These are phyloP conservation scores for Ciconia boyciana DNA, from an alignment of 2,113 vertebrate species.

Conservation along the genomic window DNA sequence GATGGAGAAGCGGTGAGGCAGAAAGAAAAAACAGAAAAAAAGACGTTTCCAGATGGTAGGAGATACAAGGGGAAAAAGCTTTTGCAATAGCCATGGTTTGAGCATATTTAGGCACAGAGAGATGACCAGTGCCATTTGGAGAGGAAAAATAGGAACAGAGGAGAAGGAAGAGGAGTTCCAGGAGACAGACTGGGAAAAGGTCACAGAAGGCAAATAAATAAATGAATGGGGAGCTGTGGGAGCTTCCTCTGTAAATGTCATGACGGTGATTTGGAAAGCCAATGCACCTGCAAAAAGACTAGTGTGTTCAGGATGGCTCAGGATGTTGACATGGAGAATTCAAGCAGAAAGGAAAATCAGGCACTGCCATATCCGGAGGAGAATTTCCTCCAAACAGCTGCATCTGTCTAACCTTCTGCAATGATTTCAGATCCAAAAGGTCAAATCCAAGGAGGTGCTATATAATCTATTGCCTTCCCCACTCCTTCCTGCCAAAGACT, in stretches of 20 bases:
- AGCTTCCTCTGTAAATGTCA: background rate
- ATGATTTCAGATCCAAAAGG: background rate
- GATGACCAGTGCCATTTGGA: background rate
- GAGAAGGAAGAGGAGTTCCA: background rate
- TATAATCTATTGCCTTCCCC: background rate
- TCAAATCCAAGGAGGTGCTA: background rate
- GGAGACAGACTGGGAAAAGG: background rate
- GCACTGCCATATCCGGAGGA: background rate
- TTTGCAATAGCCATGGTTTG: background rate
- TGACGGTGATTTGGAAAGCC: background rate
- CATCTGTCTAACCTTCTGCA: background rate
- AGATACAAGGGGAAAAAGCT: background rate
- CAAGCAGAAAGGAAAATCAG: background rate
- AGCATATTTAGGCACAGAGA: slow-evolving; percentile 7
- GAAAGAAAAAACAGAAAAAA: slow-evolving; percentile 21
- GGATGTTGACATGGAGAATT: background rate
- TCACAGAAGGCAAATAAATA: background rate
- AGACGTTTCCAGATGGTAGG: background rate
- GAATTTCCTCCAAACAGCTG: background rate
- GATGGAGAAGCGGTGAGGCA: background rate
- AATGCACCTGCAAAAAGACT: background rate
- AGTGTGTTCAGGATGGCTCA: background rate
- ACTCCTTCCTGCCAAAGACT: background rate
- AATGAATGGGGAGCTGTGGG: background rate
- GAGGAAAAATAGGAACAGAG: background rate